Conservation (phyloP, 1,140 invertebrate species). For the Magallana ariakensis region DNA sequence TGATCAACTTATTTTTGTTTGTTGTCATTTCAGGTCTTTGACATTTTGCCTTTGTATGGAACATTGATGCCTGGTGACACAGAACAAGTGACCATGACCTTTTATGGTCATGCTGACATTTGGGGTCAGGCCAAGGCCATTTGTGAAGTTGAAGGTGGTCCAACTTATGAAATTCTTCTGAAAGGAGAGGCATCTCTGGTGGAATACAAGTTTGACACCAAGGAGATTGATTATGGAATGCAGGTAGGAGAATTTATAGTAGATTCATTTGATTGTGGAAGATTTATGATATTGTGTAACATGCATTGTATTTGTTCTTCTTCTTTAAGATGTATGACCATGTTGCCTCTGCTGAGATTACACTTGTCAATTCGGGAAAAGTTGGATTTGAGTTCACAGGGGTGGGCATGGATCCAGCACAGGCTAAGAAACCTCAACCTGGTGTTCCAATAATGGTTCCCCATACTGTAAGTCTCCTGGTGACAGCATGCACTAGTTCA, state of each 20-base stretch:
- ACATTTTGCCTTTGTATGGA: constrained; percentile 79
- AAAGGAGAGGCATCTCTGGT: constrained; percentile 78
- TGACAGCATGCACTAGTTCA: not conserved
- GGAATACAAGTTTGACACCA: constrained; percentile 77
- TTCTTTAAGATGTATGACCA: constrained; percentile 77
- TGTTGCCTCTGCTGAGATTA: constrained; percentile 73
- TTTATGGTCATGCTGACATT: constrained; percentile 79
- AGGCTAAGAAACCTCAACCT: constrained; percentile 71
- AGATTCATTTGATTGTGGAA: no score
- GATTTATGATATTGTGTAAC: not conserved
- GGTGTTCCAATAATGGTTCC: constrained; percentile 76
- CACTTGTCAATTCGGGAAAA: constrained; percentile 76
- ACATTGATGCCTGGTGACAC: constrained; percentile 78
- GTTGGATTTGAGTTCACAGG: constrained; percentile 78
- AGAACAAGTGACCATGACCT: constrained; percentile 79
- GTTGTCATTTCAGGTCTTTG: constrained; percentile 76
- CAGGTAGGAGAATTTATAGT: constrained; percentile 65
- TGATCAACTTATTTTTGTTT: not conserved
- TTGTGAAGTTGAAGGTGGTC: constrained; percentile 79
- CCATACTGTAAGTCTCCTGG: constrained; percentile 72
- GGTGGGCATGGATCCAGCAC: constrained; percentile 74
- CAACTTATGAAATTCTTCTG: constrained; percentile 76
- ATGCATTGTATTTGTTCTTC: not conserved
- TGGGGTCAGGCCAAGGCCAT: constrained; percentile 77
- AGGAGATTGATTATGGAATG: constrained; percentile 78